Conservation (phyloP, 2,888 invertebrate genomes). For the Drosophila mimica region DNA sequence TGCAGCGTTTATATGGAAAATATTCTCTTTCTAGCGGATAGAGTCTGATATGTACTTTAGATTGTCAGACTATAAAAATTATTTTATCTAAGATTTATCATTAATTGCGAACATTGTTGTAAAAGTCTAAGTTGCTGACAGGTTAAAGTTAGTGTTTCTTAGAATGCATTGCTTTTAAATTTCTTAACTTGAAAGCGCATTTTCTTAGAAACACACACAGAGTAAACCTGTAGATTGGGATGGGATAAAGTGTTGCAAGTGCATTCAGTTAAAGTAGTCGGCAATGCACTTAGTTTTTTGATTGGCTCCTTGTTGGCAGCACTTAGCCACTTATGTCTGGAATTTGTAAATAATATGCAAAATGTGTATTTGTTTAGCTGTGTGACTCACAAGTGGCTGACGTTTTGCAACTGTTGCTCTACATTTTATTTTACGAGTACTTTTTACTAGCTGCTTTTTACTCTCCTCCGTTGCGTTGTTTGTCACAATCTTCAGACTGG, state of each 20-base stretch:
- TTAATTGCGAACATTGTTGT: not conserved
- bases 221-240: not conserved
- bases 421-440: constrained; percentile 32
- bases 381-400: constrained; percentile 10
- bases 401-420: constrained; percentile 28
- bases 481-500: constrained; percentile 27
- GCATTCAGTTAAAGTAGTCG: not conserved
- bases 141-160: not conserved
- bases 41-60: not conserved
- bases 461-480: constrained; percentile 25
- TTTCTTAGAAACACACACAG: not conserved
- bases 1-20: not conserved
- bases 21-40: not conserved
- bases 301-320: constrained; percentile 10
- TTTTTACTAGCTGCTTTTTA: constrained; percentile 4
- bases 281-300: constrained; percentile 10
- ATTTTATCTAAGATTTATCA: too few species aligned
- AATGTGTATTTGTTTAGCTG: constrained; percentile 28
- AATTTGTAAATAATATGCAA: constrained; percentile 21
- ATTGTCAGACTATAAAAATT: not conserved
- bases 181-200: not conserved
- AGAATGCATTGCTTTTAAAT: not conserved
- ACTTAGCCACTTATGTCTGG: constrained; percentile 9
- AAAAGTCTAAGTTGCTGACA: not conserved
- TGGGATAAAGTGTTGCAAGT: not conserved